phyloP scores from a whole-genome alignment of 2,113 vertebrate genomes.

The Pygoscelis antarcticus region DNA sequence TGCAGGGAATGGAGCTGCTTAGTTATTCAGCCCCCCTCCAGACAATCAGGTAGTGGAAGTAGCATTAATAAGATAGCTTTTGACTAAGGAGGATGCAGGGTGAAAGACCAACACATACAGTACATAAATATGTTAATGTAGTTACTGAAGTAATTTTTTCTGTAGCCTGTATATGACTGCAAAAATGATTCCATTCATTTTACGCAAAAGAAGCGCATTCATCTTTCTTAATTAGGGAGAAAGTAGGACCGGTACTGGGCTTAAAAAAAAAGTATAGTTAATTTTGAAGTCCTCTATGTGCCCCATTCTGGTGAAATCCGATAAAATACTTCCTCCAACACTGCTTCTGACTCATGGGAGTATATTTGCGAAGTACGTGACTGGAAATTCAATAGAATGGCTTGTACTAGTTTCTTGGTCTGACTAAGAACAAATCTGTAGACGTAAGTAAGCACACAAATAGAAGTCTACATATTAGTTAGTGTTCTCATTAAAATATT shows the following conservation, averaged over 20 bases:
- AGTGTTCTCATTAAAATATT: not conserved
- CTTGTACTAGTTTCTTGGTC: not conserved
- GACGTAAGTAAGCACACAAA: not conserved
- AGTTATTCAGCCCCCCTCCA: slow-evolving; percentile 13
- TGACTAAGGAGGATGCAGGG: not conserved
- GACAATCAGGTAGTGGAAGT: not conserved
- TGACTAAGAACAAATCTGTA: not conserved
- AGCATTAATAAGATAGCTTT: slow-evolving; percentile 26
- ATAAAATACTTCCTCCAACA: slow-evolving; percentile 21
- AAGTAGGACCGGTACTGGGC: not conserved
- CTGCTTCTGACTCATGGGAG: slow-evolving; percentile 14
- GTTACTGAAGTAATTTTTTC: slow-evolving; percentile 16
- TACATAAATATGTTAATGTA: slow-evolving; percentile 48
- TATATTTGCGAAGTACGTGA: not conserved
- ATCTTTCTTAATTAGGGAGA: slow-evolving; percentile 45
- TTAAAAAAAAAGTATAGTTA: slow-evolving; percentile 37
- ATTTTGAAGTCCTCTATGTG: not conserved
- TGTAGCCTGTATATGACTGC: not conserved
- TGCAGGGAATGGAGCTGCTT: slow-evolving; percentile 6
- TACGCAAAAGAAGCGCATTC: not conserved
- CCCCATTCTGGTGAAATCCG: not conserved
- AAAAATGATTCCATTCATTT: not conserved
- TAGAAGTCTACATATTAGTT: not conserved
- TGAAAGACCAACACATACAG: not conserved
- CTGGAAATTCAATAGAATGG: slow-evolving; percentile 19